Conservation (phyloP, 1,140 invertebrate species). For the Heliothis subflexa region DNA sequence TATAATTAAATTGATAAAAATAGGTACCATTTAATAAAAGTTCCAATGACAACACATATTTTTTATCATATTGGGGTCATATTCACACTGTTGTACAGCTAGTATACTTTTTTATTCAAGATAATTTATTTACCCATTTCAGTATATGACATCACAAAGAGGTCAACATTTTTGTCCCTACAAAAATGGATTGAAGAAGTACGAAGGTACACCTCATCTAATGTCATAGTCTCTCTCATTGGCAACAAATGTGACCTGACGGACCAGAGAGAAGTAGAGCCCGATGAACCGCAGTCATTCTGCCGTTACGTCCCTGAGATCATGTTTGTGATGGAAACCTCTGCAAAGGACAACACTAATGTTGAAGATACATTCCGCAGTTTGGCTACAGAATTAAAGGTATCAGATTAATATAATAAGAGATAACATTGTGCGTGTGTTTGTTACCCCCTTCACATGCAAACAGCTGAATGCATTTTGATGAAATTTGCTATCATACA, state of each 20-base stretch:
- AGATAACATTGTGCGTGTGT: neutral
- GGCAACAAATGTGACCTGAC: slow-evolving; percentile 97
- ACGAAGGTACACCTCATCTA: slow-evolving; percentile 95
- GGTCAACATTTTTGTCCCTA: slow-evolving; percentile 95
- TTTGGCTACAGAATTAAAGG: slow-evolving; percentile 95
- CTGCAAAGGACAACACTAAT: slow-evolving; percentile 97
- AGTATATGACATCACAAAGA: slow-evolving; percentile 98
- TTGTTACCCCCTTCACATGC: neutral
- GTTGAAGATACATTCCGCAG: slow-evolving; percentile 96
- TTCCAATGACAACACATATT: too few relatives aligned
- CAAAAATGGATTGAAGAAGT: slow-evolving; percentile 98
- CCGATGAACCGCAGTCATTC: slow-evolving; percentile 93
- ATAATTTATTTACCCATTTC: slow-evolving; percentile 65
- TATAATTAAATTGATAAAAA: neutral
- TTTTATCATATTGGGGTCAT: too few relatives aligned
- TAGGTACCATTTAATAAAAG: neutral
- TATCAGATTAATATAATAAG: slow-evolving; percentile 63
- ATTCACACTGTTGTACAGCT: too few relatives aligned
- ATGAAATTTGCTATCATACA: too few relatives aligned
- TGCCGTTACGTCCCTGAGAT: slow-evolving; percentile 94
- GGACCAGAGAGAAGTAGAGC: slow-evolving; percentile 92
- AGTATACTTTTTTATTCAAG: neutral
- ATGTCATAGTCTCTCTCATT: slow-evolving; percentile 95
- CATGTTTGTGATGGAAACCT: slow-evolving; percentile 95
- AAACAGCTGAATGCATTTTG: too few relatives aligned